Percentiles rank a stretch among this genome's conserved stretches.
Conservation (phyloP, 2,888 invertebrate genomes). For the Polymixis flavicincta region DNA sequence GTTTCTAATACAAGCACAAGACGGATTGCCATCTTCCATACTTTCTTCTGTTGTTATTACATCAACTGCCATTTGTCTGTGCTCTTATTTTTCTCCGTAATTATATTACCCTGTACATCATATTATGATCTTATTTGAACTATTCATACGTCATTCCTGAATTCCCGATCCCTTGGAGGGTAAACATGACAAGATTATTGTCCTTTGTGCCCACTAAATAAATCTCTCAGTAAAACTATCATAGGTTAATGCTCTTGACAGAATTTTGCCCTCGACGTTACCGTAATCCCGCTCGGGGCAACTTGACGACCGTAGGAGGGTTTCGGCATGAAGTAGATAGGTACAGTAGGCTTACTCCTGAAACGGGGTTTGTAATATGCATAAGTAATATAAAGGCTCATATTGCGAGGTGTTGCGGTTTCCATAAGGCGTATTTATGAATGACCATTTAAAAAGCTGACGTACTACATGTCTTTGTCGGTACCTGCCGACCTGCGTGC, state of each 20-base stretch:
- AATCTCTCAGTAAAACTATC: constrained; percentile 47
- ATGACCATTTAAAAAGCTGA: constrained; percentile 20
- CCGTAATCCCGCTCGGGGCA: constrained; percentile 49
- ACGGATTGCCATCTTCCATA: constrained; percentile 6
- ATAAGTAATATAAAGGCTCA: background rate
- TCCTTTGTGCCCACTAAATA: constrained; percentile 39
- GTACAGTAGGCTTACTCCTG: constrained; percentile 17
- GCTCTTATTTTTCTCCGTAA: constrained; percentile 20
- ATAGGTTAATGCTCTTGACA: constrained; percentile 52
- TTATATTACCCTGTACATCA: background rate
- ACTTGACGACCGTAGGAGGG: constrained; percentile 32
- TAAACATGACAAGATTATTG: constrained; percentile 34
- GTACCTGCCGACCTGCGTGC: constrained; percentile 28
- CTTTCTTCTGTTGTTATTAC: constrained; percentile 37
- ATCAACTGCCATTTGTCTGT: constrained; percentile 28
- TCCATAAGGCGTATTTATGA: background rate
- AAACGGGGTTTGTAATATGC: background rate
- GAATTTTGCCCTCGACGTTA: constrained; percentile 34
- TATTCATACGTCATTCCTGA: constrained; percentile 20
- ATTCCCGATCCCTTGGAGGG: constrained; percentile 19
- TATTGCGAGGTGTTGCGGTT: background rate
- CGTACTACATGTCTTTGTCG: constrained; percentile 3
- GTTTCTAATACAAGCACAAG: constrained; percentile 18
- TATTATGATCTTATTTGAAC: constrained; percentile 8
- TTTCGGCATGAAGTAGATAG: constrained; percentile 37